phyloP scores from a whole-genome alignment of 2,888 invertebrate species.

The Cremastinae sp. region DNA sequence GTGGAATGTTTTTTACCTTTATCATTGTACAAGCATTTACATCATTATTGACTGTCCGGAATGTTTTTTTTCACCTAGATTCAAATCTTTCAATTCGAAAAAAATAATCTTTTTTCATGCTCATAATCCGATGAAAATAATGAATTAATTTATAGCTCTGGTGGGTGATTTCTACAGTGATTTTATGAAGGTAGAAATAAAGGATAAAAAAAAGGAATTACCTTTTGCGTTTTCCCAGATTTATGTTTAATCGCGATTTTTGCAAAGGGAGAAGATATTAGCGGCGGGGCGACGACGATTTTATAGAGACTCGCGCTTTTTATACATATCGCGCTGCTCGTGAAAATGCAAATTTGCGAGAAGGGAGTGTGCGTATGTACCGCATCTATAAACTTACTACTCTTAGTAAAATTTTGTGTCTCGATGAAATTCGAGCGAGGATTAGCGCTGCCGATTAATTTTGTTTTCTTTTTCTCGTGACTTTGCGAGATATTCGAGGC shows the following conservation, averaged over 20 bases:
- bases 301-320: constrained; percentile 23
- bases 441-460: not conserved
- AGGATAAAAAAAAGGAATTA: not conserved
- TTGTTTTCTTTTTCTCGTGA: constrained; percentile 34
- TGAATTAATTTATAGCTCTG: constrained; percentile 42
- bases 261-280: no score
- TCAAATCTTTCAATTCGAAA: no score
- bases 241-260: no score
- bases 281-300: constrained; percentile 6
- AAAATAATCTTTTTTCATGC: constrained; percentile 3
- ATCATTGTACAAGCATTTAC: no score
- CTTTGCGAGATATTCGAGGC: constrained; percentile 33
- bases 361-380: constrained; percentile 8
- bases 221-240: no score
- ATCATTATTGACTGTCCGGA: no score
- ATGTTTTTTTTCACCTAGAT: no score
- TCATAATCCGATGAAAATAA: constrained; percentile 10
- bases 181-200: not conserved
- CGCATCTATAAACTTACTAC: constrained; percentile 42
- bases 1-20: constrained; percentile 29
- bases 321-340: constrained; percentile 8
- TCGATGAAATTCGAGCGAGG: constrained; percentile 11
- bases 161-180: constrained; percentile 55
- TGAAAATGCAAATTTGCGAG: constrained; percentile 3
- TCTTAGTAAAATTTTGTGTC: constrained; percentile 47